Base-by-base conservation (phyloP, 2,113 vertebrate species). In the Danionella cerebrum region DNA sequence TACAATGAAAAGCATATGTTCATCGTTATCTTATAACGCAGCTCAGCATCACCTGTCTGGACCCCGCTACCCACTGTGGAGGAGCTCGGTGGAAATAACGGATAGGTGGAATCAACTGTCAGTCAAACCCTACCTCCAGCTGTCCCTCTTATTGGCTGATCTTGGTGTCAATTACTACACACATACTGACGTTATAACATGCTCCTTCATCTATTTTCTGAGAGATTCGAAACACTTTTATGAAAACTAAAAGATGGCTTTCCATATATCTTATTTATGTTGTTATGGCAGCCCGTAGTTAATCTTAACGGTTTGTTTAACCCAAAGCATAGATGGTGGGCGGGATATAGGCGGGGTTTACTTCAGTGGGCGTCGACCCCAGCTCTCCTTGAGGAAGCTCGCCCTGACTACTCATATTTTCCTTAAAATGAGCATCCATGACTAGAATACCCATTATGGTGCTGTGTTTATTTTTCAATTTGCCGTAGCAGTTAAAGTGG, bases 381-480 rank as follows among this genome's bases (percentile, higher is more conserved):
- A 29, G 65, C 66, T 66, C 65, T 75, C 67, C 70, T 75, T 71
- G 78, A 78, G 76, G 80, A 82, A 82, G 72, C 72, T 75, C 60
- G 16, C 21, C 57, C 57, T 67, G 78, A 71, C 73, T 72, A 74
- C 44, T 76, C 53, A 45, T 53, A 54, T 73, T 71, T 67, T 59
- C 39, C 42, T 67, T 29, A 36, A 59, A 57, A 71, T 76, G 42
- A 54, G 36, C 44, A 62, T 53, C 64, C 38, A 55, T 25, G 36
- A 22, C n/a, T 8, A 13, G 36, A n/a, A 59, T 31, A 38, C 24
- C 11, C 5, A 60, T 25, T 18, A 71, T 18, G 41, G 70, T 75
- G 58, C 64, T 59, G 41, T 51, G 25, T 51, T 36, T 12, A 25
- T 22, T 14, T 21, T 4, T 35, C 54, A 41, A 44, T 10, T 29